Evolutionary conservation across 37 sponge, comb jelly and placozoan species (phyloP), one percentile per base, ranked within the genome.

Genomic region (Halisarca cf. caerulea): DNA sequence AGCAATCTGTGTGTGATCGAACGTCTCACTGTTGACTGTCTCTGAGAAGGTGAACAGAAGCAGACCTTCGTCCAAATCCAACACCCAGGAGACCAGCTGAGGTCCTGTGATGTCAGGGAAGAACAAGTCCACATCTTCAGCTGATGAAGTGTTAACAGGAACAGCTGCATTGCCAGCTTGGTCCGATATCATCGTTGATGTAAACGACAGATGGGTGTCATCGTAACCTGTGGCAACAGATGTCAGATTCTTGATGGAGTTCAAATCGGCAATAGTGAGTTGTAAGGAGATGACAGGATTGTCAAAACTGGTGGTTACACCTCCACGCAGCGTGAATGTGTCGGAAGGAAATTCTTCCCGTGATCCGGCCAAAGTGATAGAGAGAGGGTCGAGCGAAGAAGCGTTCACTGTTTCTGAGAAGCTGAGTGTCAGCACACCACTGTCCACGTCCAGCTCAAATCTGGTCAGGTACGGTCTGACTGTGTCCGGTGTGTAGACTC

Each of bases 371-470:
- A 96, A 78, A 30, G 90, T 88, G 44, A 96, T 84, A 5, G 77
- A 90, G 32, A 58, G 24, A 34, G 84, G 82, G 8, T 41, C 28
- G 18, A 96, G 84, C 68, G 85, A 87, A 11, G 85, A 64, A 25
- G 59, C 71, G 57, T 96, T 89, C 33, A 96, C 88, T 36, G 92
- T 93, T 84, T 96, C 97, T 1, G 94, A 90, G 66, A 96, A 96
- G 33, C 80, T 87, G 42, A 96, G 33, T 8, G 54, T 78, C 0
- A 93, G 83, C 17, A 77, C 28, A 0, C 97, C 92, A 43, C 37
- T n/a, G 44, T 96, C 55, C 81, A 96, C 64, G 68, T 96, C 97
- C 34, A 96, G 43, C 18, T 75, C 47, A 54, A 93, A 93, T 21
- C 43, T n/a, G 4, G 18, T 25, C 55, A 96, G 70, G 24, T 40